Base-by-base conservation (phyloP, 2,888 invertebrate genomes). In the Drosophila anceps region DNA sequence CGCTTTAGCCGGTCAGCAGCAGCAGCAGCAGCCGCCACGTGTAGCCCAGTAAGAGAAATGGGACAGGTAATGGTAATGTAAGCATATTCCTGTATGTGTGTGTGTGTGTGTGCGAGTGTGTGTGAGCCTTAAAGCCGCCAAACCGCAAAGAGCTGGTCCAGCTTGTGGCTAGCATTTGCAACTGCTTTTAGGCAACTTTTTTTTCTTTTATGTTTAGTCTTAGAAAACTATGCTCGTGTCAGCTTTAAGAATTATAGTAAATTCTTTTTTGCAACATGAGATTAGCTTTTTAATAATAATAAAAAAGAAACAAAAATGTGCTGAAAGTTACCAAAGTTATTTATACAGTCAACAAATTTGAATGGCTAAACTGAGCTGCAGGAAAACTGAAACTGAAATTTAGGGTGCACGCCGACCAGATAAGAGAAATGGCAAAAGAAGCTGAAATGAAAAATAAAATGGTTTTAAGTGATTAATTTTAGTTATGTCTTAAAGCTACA, bases 1-100 rank as follows among this genome's bases (percentile, higher is more conserved):
- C 79, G 79, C 85, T 77, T 84, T 87, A 80, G 82, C 79, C 72
- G 84, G 88, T 81, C 84, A 84, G 71, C 69, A 48, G 29, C 29
- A 27, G 44, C 58, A 68, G 63, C 41, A 64, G 70, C 58, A 71
- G 64, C 44, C 35, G 64, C 62, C 60, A 60, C 48, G 33, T 59
- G 58, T 29, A 41, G 58, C 24, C 53, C 48, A 41, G 46, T 1
- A 24, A 46, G 63, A 66, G 63, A 78, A 79, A 72, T 72, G 78
- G 73, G 51, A 59, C 78, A 73, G 77, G 68, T 60, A 68, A 72
- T 69, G 59, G 55, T 48, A 66, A 64, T 73, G 68, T 64, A 39
- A 53, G 58, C 39, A 29, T 31, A 50, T 46, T 35, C 20, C 31
- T 20, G 18, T 59, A 39, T 35, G 10, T 33, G 0, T 10, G 37